These are phyloP conservation scores for Orchesella flavescens DNA, from an alignment of 2,888 invertebrate genomes.

Conservation along the genomic window DNA sequence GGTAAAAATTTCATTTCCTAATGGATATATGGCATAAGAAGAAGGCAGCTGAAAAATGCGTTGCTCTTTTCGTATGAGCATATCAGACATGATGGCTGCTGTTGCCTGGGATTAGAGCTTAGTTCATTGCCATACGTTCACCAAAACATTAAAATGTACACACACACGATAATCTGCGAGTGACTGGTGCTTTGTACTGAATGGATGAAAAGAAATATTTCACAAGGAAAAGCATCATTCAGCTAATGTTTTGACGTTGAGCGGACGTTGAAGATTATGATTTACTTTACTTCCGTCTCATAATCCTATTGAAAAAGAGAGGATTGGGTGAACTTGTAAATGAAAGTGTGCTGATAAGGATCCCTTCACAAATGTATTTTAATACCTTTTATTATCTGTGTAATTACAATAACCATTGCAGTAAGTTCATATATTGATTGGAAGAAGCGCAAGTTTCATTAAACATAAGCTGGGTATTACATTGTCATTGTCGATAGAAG, in stretches of 20 bases:
- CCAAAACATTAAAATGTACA: neutral
- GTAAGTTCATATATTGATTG: neutral
- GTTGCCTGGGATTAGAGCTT: slow-evolving; percentile 32
- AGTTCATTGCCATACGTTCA: slow-evolving; percentile 27
- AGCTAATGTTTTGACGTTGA: slow-evolving; percentile 40
- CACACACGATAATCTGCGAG: neutral
- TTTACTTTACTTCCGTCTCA: neutral
- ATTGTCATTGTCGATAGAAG: too few relatives aligned
- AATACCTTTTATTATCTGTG: neutral
- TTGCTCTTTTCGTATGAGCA: slow-evolving; percentile 34
- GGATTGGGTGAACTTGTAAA: neutral
- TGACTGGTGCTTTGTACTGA: too few relatives aligned
- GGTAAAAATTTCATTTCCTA: too few relatives aligned
- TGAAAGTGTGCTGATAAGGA: too few relatives aligned
- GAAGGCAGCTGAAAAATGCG: slow-evolving; percentile 44
- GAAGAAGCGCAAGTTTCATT: neutral
- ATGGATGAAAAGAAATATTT: neutral
- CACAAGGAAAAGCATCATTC: neutral
- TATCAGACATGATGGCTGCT: slow-evolving; percentile 6
- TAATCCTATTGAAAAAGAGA: neutral
- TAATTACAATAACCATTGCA: neutral
- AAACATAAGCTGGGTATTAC: too few relatives aligned
- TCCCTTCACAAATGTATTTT: neutral
- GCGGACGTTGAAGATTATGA: slow-evolving; percentile 55
- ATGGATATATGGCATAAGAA: neutral